Conservation (phyloP, 2,113 vertebrate species). For the Chaenogobius annularis region DNA sequence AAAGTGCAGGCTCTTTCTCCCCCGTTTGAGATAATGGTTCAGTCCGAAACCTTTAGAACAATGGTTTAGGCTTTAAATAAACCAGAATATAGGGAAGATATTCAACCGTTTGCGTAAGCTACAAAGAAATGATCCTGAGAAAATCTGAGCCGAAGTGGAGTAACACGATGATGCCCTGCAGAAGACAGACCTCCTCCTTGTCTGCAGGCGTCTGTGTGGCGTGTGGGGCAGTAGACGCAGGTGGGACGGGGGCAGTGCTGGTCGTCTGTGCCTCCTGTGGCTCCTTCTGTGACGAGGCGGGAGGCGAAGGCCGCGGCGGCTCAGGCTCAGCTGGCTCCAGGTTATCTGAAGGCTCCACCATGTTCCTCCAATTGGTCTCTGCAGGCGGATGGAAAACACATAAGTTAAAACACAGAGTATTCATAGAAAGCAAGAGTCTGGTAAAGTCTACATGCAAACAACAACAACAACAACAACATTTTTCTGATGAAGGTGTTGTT, state of each 20-base stretch:
- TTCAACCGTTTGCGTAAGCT: too few species aligned
- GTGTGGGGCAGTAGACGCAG: constrained; percentile 42
- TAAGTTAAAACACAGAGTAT: not conserved
- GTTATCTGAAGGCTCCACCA: constrained; percentile 93
- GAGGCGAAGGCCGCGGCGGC: constrained; percentile 59
- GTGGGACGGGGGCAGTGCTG: constrained; percentile 50
- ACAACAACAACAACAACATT: too few species aligned
- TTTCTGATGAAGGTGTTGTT: too few species aligned
- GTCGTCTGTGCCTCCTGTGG: constrained; percentile 5
- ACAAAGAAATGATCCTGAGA: too few species aligned
- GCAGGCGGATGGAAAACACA: constrained; percentile 14
- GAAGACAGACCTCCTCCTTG: constrained; percentile 78
- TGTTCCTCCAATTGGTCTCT: constrained; percentile 98
- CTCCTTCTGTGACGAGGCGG: constrained; percentile 56
- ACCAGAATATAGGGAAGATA: too few species aligned
- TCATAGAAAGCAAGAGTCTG: not conserved
- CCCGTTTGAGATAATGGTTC: too few species aligned
- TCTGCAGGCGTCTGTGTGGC: constrained; percentile 57
- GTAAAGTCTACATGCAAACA: too few species aligned
- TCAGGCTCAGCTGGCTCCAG: constrained; percentile 85
- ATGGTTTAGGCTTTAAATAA: too few species aligned
- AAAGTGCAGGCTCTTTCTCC: too few species aligned
- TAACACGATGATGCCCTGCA: not conserved
- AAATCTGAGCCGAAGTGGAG: not conserved
- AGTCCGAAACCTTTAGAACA: too few species aligned